A percentile compares a stretch with the other conserved stretches of the same genome.
phyloP scores from a whole-genome alignment of 2,888 invertebrate genomes.

The Anoplius nigerrimus region DNA sequence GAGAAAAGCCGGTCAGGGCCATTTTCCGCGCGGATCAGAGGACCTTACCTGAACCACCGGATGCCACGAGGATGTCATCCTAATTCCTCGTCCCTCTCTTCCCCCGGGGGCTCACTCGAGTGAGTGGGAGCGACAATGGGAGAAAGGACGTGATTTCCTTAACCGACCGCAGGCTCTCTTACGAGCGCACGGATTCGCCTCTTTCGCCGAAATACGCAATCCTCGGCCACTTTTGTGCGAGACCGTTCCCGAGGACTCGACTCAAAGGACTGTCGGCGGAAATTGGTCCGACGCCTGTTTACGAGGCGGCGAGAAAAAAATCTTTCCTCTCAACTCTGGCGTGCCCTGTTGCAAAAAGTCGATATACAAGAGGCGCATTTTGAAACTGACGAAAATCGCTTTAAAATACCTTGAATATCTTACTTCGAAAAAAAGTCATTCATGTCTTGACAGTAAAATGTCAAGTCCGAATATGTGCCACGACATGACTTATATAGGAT shows the following conservation, averaged over 20 bases:
- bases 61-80: conserved; percentile 62
- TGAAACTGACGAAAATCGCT: no score
- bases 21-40: conserved; percentile 65
- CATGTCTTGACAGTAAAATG: no score
- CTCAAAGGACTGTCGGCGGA: neutral
- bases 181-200: conserved; percentile 30
- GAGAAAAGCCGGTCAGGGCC: conserved; percentile 29
- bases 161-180: conserved; percentile 33
- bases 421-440: no score
- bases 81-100: conserved; percentile 69
- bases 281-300: no score
- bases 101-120: neutral
- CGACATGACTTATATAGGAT: neutral
- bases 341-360: no score
- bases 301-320: no score
- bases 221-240: conserved; percentile 5
- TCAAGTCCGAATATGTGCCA: no score
- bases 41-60: conserved; percentile 67
- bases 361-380: no score
- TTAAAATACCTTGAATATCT: no score
- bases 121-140: conserved; percentile 9
- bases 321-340: no score
- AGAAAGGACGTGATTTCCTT: conserved; percentile 30
- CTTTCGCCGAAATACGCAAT: conserved; percentile 28
- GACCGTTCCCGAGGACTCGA: neutral